Base-by-base conservation (phyloP, 2,797 vertebrate species). In the Cyprinella venusta region DNA sequence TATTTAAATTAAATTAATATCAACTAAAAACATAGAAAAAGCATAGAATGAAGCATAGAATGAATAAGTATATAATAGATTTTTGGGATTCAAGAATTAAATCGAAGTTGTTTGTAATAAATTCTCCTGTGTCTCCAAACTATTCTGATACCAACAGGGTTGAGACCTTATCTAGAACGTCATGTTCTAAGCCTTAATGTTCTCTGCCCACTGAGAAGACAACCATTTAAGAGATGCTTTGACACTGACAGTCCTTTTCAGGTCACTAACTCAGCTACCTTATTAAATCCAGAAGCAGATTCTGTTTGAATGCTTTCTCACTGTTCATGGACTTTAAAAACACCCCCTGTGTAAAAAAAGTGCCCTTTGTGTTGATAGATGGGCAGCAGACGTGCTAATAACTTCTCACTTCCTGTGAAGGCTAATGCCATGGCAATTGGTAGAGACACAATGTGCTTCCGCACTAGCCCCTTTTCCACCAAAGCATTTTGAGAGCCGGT, bases 291-390 rank as follows among this genome's bases (percentile, higher is more conserved):
- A 86, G 54, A 75, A 50, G 68, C 75, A 78, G 79, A 86, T 77
- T 24, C 63, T 36, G 33, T 77, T 74, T 79, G 64, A 87, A 85
- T 68, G 45, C 82, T 74, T 65, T 61, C 79, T 59, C 42, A 71
- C 33, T 77, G n/a, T 26, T 84, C 71, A 70, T 75, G 30, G 79
- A 88, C 84, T 88, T 86, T 86, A 67, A 84, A 86, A 75, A 82
- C 36, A 7, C 65, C 54, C 18, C 38, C 24, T 69, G 80, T 80
- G 63, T 24, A 30, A n/a, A 61, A 18, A 59, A 5, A 48, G 38
- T 65, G 40, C 18, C 67, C 65, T 85, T 56, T 18, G 18, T 80
- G 74, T 36, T 72, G 77, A 88, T 76, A 6, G 76, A 81, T 87
- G 40, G 30, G 76, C 42, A 42, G 15, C 77, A 64, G 19, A 50